A percentile compares a stretch with the other conserved stretches of the same genome.
These are phyloP conservation scores for Phymorhynchus buccinoides DNA, from an alignment of 1,140 invertebrate genomes.

Conservation along the genomic window DNA sequence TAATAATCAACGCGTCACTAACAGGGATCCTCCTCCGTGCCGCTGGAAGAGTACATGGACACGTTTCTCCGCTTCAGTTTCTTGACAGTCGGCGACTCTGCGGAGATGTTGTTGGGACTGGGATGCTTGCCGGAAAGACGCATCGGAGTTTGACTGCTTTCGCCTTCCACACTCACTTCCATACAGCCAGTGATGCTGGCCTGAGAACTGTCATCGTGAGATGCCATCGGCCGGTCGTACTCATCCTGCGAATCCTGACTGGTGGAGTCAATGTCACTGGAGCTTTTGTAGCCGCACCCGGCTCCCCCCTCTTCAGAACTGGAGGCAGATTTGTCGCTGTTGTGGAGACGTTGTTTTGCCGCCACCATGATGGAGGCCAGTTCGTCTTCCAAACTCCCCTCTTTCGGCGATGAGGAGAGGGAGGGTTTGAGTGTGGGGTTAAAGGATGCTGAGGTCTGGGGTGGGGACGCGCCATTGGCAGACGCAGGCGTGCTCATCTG, in stretches of 20 bases:
- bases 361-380: not conserved
- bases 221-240: not conserved
- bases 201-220: not conserved
- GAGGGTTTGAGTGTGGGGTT: too few species aligned
- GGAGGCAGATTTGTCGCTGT: not conserved
- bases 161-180: not conserved
- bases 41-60: slow-evolving; percentile 43
- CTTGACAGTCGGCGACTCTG: not conserved
- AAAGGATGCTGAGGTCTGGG: too few species aligned
- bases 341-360: not conserved
- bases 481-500: too few species aligned
- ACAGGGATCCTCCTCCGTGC: slow-evolving; percentile 12
- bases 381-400: not conserved
- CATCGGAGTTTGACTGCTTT: too few species aligned
- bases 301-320: not conserved
- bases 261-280: not conserved
- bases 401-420: not conserved
- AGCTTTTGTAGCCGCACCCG: not conserved
- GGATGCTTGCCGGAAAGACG: not conserved
- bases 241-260: slow-evolving; percentile 29
- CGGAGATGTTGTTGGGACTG: not conserved
- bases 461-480: too few species aligned
- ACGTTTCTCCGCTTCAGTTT: slow-evolving; percentile 51
- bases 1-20: too few species aligned
- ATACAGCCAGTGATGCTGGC: not conserved